Conservation (phyloP, 2,113 vertebrate genomes). For the Lycaon pictus region DNA sequence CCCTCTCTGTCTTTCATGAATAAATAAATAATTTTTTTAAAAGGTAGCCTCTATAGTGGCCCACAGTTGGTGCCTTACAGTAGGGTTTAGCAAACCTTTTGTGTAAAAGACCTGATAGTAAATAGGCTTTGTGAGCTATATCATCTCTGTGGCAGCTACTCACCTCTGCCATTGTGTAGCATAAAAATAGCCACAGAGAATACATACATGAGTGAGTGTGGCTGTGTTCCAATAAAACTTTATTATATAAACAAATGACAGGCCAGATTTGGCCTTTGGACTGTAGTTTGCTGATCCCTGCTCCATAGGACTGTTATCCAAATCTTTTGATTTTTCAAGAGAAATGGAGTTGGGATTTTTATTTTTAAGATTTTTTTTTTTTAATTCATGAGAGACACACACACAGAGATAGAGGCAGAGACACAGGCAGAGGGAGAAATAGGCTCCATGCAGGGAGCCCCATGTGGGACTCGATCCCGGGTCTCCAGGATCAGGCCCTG, state of each 20-base stretch:
- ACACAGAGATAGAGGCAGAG: too few species aligned
- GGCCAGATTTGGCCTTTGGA: background rate
- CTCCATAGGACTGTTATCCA: background rate
- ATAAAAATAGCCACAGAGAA: background rate
- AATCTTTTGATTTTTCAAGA: background rate
- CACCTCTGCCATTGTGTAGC: background rate
- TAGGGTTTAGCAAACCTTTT: background rate
- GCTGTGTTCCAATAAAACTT: conserved; percentile 15
- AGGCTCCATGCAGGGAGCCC: too few species aligned
- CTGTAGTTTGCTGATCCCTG: background rate
- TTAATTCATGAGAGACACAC: too few species aligned
- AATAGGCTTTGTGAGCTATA: background rate
- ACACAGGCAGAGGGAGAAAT: too few species aligned
- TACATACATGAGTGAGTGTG: background rate
- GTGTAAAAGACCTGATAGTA: background rate
- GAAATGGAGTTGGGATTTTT: background rate
- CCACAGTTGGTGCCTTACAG: background rate
- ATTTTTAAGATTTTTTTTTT: too few species aligned
- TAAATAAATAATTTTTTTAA: background rate
- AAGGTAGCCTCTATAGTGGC: background rate
- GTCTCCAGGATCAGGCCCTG: too few species aligned
- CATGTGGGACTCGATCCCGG: too few species aligned
- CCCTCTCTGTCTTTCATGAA: too few species aligned
- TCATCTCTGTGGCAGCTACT: background rate
- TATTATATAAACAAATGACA: background rate